Base-by-base conservation (phyloP, 2,888 invertebrate genomes). In the Hofmannophila pseudospretella region DNA sequence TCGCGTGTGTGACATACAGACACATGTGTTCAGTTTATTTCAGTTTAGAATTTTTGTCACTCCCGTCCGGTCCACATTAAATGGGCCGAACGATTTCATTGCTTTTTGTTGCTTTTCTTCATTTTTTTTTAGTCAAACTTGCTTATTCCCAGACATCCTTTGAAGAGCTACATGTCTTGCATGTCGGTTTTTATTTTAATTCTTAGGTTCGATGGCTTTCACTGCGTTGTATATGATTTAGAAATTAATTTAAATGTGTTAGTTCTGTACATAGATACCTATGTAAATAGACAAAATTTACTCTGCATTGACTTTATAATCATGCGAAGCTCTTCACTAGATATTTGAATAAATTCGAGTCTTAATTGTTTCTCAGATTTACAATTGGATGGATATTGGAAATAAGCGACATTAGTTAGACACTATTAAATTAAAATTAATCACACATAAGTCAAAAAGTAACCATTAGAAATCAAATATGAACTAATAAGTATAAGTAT, bases 1-100 rank as follows among this genome's bases (percentile, higher is more conserved):
- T 5, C 28, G 11, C 23, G 2, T n/a, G 4, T 44, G 54, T 79
- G 81, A 85, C 75, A 67, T 64, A 54, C 64, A 67, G 61, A 54
- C 77, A 75, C 84, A 85, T 84, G 78, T 86, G 86, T 70, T 70
- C 66, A 62, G 80, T 77, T 80, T 84, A 85, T 85, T 85, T 86
- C 82, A 84, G 84, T 73, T 63, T 66, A 59, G 65, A 76, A 84
- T 78, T 85, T 84, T 86, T 84, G 86, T 85, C 77, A 77, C 75
- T 73, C 75, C 72, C 85, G 86, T 86, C 86, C 86, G 85, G 86
- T 82, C 66, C 72, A 70, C 66, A 66, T 75, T 84, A 85, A 86
- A 86, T 86, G 86, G 81, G 72, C 86, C 86, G 86, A 66, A 70
- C 74, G 64, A 80, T 79, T 81, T 77, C 70, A 74, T 71, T 64